phyloP scores from a whole-genome alignment of 2,888 invertebrate species.

The Limnephilus auricula region DNA sequence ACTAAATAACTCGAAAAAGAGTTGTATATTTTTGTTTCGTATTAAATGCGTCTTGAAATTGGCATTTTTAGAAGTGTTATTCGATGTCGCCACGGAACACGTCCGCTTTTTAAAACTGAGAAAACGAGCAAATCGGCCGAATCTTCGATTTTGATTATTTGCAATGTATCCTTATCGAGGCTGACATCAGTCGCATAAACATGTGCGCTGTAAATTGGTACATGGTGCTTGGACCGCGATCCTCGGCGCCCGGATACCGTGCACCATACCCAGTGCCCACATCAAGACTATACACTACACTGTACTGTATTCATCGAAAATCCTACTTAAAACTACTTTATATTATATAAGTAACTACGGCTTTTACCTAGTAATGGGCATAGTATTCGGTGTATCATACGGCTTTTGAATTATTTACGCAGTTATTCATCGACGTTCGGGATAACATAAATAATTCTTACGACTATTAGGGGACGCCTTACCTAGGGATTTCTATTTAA shows the following conservation, averaged over 20 bases:
- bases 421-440: too few relatives aligned
- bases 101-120: constrained; percentile 14
- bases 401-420: too few relatives aligned
- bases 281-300: too few relatives aligned
- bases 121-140: constrained; percentile 39
- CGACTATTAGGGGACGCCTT: too few relatives aligned
- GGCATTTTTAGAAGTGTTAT: constrained; percentile 44
- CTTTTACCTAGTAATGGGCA: too few relatives aligned
- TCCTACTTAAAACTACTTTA: too few relatives aligned
- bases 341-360: too few relatives aligned
- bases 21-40: constrained; percentile 36
- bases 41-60: constrained; percentile 47
- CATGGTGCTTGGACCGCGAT: constrained; percentile 1
- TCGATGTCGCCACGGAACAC: constrained; percentile 24
- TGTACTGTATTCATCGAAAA: not conserved
- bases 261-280: too few relatives aligned
- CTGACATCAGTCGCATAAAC: constrained; percentile 51
- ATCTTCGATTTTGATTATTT: constrained; percentile 50
- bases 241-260: not conserved
- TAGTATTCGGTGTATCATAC: too few relatives aligned
- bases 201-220: constrained; percentile 53
- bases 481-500: too few relatives aligned
- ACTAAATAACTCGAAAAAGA: constrained; percentile 48
- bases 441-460: too few relatives aligned
- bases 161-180: constrained; percentile 49